phyloP scores from a whole-genome alignment of 2,797 vertebrate species.

The Babyrousa celebensis region DNA sequence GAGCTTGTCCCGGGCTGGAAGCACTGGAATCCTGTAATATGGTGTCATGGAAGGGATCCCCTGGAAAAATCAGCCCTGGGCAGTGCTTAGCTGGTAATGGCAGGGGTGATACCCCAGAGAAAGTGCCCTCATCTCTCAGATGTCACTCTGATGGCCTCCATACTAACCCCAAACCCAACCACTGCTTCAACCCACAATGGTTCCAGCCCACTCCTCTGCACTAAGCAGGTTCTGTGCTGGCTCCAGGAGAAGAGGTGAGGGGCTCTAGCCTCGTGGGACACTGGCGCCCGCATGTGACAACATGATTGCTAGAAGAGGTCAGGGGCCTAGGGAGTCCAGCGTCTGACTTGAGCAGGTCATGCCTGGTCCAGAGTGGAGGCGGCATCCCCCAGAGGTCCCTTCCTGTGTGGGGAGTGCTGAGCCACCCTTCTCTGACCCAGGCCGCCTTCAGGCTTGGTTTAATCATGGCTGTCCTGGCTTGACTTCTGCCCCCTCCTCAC shows the following conservation, averaged over 20 bases:
- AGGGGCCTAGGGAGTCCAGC: accelerated
- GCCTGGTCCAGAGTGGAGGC: accelerated
- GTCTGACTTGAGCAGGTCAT: background rate
- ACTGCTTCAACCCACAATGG: background rate
- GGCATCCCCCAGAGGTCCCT: accelerated
- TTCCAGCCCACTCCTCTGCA: background rate
- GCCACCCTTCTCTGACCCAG: background rate
- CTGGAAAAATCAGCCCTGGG: background rate
- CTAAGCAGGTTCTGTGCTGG: background rate
- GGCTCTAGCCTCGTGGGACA: background rate
- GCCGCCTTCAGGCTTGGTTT: background rate
- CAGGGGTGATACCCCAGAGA: background rate
- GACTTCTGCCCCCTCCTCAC: accelerated
- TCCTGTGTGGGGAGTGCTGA: accelerated
- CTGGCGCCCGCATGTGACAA: accelerated
- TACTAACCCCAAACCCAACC: accelerated
- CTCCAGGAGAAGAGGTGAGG: background rate
- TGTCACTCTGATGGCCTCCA: background rate
- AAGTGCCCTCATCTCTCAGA: background rate
- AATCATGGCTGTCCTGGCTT: background rate
- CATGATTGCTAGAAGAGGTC: background rate
- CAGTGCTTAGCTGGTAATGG: background rate
- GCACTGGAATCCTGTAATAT: background rate
- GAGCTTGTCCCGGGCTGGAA: background rate
- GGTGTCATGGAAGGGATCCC: background rate